Evolutionary conservation across 2,113 vertebrate genomes (phyloP).

Genomic region (Tapirus terrestris): DNA sequence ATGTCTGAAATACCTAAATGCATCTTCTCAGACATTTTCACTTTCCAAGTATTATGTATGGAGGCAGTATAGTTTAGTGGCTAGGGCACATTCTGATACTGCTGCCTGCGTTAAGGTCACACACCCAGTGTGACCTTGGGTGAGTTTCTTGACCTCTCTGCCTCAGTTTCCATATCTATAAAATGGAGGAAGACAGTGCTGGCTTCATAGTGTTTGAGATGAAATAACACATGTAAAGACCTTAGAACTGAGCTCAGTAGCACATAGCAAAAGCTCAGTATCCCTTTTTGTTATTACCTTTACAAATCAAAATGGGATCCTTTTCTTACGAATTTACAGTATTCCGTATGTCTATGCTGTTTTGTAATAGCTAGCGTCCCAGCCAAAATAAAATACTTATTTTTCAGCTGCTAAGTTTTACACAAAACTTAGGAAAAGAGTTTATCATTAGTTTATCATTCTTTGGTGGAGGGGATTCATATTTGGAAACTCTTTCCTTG

Average conservation of each 20-base stretch:
- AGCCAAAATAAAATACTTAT: background rate
- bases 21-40: background rate
- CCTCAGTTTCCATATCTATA: background rate
- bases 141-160: background rate
- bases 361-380: background rate
- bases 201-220: background rate
- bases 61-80: background rate
- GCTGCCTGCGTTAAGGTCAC: background rate
- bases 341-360: background rate
- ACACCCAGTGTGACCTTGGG: background rate
- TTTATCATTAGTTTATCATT: too few species aligned
- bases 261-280: background rate
- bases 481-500: too few species aligned
- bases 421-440: too few species aligned
- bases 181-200: background rate
- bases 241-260: background rate
- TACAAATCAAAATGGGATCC: background rate
- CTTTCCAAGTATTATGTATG: background rate
- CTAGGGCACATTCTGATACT: background rate
- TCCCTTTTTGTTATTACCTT: background rate
- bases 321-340: background rate
- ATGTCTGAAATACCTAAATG: background rate
- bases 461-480: too few species aligned
- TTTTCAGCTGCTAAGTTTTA: slow-evolving; percentile 9
- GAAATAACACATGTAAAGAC: background rate